A percentile compares a stretch with the other conserved stretches of the same genome.
Conservation (phyloP, 1,140 invertebrate genomes). For the Platyscapa corneri region DNA sequence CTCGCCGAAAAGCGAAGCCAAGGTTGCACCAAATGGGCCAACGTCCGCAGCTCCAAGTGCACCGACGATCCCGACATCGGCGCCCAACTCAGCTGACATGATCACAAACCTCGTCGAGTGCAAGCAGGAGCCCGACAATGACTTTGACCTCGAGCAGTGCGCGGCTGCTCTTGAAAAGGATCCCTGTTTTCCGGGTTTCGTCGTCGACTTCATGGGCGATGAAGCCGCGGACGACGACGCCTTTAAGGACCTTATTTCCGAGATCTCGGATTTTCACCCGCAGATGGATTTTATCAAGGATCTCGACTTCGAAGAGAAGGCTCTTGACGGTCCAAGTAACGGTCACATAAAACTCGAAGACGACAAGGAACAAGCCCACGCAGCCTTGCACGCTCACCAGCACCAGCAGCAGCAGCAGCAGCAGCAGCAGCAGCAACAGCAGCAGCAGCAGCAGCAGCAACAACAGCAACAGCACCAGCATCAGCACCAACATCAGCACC, state of each 20-base stretch:
- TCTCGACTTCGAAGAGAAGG: slow-evolving; percentile 84
- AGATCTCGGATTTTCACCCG: slow-evolving; percentile 87
- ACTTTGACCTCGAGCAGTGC: slow-evolving; percentile 87
- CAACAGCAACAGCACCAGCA: slow-evolving; percentile 56
- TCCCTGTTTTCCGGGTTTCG: slow-evolving; percentile 83
- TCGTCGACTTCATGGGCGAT: slow-evolving; percentile 87
- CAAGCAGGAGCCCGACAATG: slow-evolving; percentile 89
- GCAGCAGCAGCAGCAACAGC: too few species aligned
- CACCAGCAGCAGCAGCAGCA: too few species aligned
- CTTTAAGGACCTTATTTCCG: slow-evolving; percentile 91
- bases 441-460: too few species aligned
- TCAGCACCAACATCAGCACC: too few species aligned
- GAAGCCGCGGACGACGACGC: slow-evolving; percentile 88
- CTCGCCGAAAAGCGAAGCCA: slow-evolving; percentile 69
- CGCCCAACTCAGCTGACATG: slow-evolving; percentile 61
- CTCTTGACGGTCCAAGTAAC: slow-evolving; percentile 59
- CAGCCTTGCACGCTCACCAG: slow-evolving; percentile 55
- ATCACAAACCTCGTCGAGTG: slow-evolving; percentile 83
- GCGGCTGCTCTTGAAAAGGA: slow-evolving; percentile 88
- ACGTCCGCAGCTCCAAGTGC: slow-evolving; percentile 48
- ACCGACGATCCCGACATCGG: slow-evolving; percentile 51
- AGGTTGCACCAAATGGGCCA: slow-evolving; percentile 54
- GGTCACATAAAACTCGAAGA: slow-evolving; percentile 71
- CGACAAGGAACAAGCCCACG: slow-evolving; percentile 68
- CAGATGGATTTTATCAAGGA: slow-evolving; percentile 85